Base-by-base conservation (phyloP, 2,113 vertebrate species). In the Columba janthina region DNA sequence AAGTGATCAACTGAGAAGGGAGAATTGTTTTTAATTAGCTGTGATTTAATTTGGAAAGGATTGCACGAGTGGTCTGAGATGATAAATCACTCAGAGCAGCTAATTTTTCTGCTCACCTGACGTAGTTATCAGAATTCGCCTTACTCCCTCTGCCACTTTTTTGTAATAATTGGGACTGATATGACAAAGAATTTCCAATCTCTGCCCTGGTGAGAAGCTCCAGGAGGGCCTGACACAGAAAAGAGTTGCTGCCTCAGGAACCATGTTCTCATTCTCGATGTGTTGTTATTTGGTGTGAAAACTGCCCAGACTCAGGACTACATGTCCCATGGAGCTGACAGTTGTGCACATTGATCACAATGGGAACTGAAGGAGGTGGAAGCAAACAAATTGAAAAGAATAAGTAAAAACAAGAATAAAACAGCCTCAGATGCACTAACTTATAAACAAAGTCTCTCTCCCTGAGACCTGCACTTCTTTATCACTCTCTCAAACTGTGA, bases 261-360 rank as follows among this genome's bases (percentile, higher is more conserved):
- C 57, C 5, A 4, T 81, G 46, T 58, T 92, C 90, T 92, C 73
- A 54, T 95, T 92, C 86, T 51, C 11, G 1, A 5, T 75, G 34
- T 89, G 77, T 57, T 84, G 65, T 79, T 96, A 70, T 85, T 85
- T 93, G 88, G 83, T 93, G 96, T 85, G 94, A 97, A 96, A 92
- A 85, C 25, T 77, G 66, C 64, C 82, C 74, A 40, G 62, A 17
- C 11, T 54, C 32, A 6, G 58, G n/a, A 18, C 65, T 85, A 24
- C 36, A 72, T 89, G 76, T 28, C 73, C 75, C 5, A 0, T 13
- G n/a, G 51, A 91, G 28, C 69, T 70, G 73, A 54, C 26, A 56
- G 74, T 34, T n/a, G 69, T 69, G n/a, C 57, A 36, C 1, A 0
- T 46, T 0, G 15, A 58, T 76, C 1, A 2, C 66, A 48, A 15